These are phyloP conservation scores for Antheraea pernyi DNA, from an alignment of 1,140 invertebrate species.

Conservation along the genomic window DNA sequence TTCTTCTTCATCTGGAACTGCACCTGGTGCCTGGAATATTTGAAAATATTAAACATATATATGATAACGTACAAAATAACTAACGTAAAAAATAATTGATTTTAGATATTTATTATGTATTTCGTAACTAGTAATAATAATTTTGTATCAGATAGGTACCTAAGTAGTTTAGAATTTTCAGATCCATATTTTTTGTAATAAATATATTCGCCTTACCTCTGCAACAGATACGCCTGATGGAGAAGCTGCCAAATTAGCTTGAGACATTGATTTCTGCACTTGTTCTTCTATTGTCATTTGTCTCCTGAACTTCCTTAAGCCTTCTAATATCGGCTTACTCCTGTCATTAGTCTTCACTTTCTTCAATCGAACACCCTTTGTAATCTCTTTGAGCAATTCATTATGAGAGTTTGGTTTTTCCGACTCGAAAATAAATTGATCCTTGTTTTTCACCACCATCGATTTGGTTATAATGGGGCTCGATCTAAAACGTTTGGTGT, in stretches of 20 bases:
- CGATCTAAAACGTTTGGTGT: slow-evolving; percentile 59
- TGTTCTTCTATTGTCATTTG: slow-evolving; percentile 94
- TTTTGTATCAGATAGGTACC: no score
- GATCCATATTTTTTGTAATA: background rate
- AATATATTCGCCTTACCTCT: slow-evolving; percentile 41
- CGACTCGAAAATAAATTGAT: slow-evolving; percentile 93
- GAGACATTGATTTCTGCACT: slow-evolving; percentile 88
- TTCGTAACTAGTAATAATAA: no score
- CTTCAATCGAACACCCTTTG: slow-evolving; percentile 87
- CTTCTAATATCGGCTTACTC: slow-evolving; percentile 90
- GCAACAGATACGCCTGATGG: slow-evolving; percentile 55
- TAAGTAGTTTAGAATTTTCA: no score
- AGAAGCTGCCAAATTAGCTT: slow-evolving; percentile 79
- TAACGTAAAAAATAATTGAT: no score
- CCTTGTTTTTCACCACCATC: slow-evolving; percentile 84
- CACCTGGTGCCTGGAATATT: slow-evolving; percentile 33
- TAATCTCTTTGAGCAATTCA: slow-evolving; percentile 90
- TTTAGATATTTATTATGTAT: no score
- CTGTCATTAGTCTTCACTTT: slow-evolving; percentile 90
- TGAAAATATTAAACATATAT: no score
- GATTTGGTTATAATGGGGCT: slow-evolving; percentile 80
- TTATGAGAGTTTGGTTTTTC: slow-evolving; percentile 91
- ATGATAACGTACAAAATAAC: no score
- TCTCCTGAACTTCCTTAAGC: slow-evolving; percentile 90
- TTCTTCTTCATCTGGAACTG: slow-evolving; percentile 80